A percentile compares a stretch with the other conserved stretches of the same genome.
These are phyloP conservation scores for Nestor notabilis DNA, from an alignment of 2,113 vertebrate species.

Conservation along the genomic window DNA sequence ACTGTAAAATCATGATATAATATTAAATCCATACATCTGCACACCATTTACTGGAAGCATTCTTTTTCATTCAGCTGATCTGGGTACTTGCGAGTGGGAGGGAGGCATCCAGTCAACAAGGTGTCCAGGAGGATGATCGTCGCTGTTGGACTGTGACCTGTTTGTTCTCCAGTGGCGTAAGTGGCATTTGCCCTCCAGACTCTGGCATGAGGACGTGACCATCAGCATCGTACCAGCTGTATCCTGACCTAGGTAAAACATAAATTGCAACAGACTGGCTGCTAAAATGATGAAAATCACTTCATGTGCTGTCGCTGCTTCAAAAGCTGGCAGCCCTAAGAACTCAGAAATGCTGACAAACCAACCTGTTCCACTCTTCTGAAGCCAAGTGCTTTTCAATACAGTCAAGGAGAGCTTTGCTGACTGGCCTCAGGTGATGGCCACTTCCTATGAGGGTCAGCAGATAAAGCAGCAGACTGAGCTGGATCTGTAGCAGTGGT, in stretches of 20 bases:
- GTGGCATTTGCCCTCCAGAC: not conserved
- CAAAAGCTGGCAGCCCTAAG: not conserved
- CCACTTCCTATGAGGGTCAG: not conserved
- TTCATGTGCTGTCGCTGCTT: not conserved
- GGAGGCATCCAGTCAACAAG: accelerated
- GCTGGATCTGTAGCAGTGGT: not conserved
- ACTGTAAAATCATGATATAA: not conserved
- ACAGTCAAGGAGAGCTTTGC: not conserved
- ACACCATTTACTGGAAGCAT: not conserved
- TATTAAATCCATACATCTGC: not conserved
- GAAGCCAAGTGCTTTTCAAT: not conserved
- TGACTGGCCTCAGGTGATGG: not conserved
- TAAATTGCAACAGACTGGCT: not conserved
- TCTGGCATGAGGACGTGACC: not conserved
- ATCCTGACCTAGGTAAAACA: not conserved
- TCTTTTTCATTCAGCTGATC: not conserved
- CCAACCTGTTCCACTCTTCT: not conserved
- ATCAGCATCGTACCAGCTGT: not conserved
- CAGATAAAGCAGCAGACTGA: not conserved
- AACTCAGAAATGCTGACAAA: not conserved
- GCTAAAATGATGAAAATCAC: not conserved
- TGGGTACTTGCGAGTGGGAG: accelerated
- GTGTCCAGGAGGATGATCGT: accelerated
- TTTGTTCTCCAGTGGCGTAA: not conserved
- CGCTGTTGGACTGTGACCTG: not conserved